Evolutionary conservation across 2,888 invertebrate species (phyloP).

Genomic region (Vesta saturnalis): DNA sequence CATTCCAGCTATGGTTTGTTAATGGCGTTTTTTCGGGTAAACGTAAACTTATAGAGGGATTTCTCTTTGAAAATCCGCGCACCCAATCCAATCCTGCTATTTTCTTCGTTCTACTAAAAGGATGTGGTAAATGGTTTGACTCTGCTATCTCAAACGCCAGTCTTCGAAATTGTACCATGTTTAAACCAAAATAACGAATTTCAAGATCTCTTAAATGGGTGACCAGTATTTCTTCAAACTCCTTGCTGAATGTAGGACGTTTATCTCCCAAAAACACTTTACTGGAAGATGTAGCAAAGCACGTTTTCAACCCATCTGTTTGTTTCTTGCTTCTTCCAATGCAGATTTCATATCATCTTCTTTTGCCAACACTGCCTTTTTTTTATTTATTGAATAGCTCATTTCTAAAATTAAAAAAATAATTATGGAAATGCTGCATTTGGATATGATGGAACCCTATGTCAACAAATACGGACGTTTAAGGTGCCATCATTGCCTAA

Average conservation of each 20-base stretch:
- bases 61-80: slow-evolving; percentile 7
- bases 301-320: not conserved
- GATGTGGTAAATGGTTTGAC: not conserved
- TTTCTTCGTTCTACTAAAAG: not conserved
- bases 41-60: too few relatives aligned
- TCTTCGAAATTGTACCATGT: not conserved
- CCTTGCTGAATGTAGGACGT: not conserved
- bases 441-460: slow-evolving; percentile 13
- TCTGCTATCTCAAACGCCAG: not conserved
- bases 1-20: slow-evolving; percentile 15
- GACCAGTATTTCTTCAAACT: slow-evolving; percentile 3
- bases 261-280: not conserved
- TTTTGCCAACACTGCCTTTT: slow-evolving; percentile 9
- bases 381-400: not conserved
- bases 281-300: not conserved
- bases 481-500: slow-evolving; percentile 13
- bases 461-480: slow-evolving; percentile 7
- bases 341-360: too few relatives aligned
- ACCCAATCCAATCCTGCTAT: not conserved
- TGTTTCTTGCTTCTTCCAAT: slow-evolving; percentile 7
- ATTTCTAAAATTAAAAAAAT: slow-evolving; percentile 5
- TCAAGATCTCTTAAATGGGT: not conserved
- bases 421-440: not conserved
- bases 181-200: slow-evolving; percentile 8
- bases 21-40: slow-evolving; percentile 6